Evolutionary conservation across 2,113 vertebrate species (phyloP), one percentile per base, ranked within the genome.

Genomic region (Hypomesus transpacificus): DNA sequence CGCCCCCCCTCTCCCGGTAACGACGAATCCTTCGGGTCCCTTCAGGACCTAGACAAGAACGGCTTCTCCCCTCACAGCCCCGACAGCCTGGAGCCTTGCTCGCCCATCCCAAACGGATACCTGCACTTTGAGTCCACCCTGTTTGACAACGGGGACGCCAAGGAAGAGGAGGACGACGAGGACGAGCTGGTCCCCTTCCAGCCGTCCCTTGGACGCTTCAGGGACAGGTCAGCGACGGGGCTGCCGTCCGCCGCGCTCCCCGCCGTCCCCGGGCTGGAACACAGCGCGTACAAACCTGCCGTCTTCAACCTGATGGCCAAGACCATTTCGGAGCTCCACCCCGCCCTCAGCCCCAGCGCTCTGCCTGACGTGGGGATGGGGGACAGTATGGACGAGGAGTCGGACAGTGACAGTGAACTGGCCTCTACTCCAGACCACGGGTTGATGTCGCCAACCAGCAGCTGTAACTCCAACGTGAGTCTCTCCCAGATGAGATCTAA

Each of bases 121-220:
- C 79, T 93, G 83, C 91, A 92, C 89, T 93, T 92, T 63, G 91
- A 85, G 71, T 91, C 91, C 13, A 90, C 83, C 1, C 82, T 92
- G 76, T 92, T 92, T 68, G 91, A 91, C 83, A 89, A 85, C 67
- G 81, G 85, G 20, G 89, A 90, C 68, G 66, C 82, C 17, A 90
- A 90, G 64, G 90, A 87, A 0, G 85, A 86, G 20, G 84, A n/a
- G 13, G 81, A 73, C 39, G 81, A 73, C 39, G 62, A 60, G 1
- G 85, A 85, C 31, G 81, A 76, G 13, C 66, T 85, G 2, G 66
- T 20, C 0, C 56, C 83, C 28, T 85, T 88, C 71, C 79, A 75
- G 69, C 74, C 39, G 59, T 67, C 87, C 3, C 75, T 78, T 50
- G 88, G 83, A 64, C 77, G 66, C 17, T 71, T 69, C 68, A 79